A percentile compares a stretch with the other conserved stretches of the same genome.
Evolutionary conservation across 2,113 vertebrate genomes (phyloP).

Genomic region (Heloderma charlesbogerti): DNA sequence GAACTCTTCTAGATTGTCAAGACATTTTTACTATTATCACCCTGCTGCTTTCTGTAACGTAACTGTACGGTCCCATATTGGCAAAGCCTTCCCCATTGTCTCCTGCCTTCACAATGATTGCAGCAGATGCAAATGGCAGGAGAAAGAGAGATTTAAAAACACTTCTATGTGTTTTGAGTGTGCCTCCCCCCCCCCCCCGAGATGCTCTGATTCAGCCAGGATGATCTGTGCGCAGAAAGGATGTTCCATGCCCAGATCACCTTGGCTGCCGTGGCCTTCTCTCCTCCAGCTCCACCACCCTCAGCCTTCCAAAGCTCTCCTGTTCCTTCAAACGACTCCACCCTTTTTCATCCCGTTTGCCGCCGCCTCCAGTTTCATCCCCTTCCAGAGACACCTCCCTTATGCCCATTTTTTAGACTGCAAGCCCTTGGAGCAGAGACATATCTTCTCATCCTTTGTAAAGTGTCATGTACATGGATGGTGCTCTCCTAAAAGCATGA

Average conservation of each 20-base stretch:
- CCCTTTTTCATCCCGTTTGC: background rate
- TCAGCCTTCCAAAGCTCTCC: background rate
- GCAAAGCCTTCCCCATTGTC: background rate
- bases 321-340: background rate
- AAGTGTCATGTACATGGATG: no score
- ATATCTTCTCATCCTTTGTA: no score
- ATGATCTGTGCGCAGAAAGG: background rate
- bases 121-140: background rate
- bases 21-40: background rate
- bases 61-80: background rate
- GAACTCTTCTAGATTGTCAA: background rate
- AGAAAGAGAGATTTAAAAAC: background rate
- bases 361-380: background rate
- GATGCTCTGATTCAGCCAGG: background rate
- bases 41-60: no score
- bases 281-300: background rate
- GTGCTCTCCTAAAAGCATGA: background rate
- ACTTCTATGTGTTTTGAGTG: background rate
- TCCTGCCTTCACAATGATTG: background rate
- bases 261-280: background rate
- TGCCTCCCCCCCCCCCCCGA: no score
- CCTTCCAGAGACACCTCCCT: background rate
- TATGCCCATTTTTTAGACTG: no score
- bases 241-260: background rate
- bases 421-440: no score